Base-by-base conservation (phyloP, 2,888 invertebrate species). In the Gymnocheta viridis region DNA sequence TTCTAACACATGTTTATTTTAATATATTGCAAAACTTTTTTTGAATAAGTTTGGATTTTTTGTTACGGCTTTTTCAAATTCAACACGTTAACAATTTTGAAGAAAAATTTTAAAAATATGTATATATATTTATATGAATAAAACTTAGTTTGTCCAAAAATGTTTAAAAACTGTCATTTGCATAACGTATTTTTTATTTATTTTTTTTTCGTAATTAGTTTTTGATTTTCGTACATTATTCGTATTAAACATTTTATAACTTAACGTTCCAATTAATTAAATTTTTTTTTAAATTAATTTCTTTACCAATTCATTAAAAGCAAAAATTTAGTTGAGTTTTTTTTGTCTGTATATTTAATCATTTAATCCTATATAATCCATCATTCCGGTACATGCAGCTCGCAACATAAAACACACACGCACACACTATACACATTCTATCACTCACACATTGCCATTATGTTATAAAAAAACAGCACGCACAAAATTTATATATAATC, bases 311-410 rank as follows among this genome's bases (percentile, higher is more conserved):
- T 70, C 38, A 77, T 64, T 80, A 38, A 70, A 72, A 76, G 9
- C 5, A 14, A 64, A 72, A 62, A 74, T 54, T 47, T 49, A 58
- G 2, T 35, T 19, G 35, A 29, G 56, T 35, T 47, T 32, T 54
- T 64, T 51, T 27, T 44, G 27, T 54, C 69, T 60, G 49, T 35
- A 35, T 22, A 24, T 62, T 69, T 69, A 81, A 74, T 74, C 67
- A 35, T 19, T 73, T 79, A 84, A 84, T 86, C 82, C 76, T 66
- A 80, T 66, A 80, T 80, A 84, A 82, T 84, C 79, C 80, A 82
- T 84, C 70, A 85, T 74, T 79, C 81, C 78, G 74, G 74, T 32
- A 77, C 41, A 82, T 54, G 64, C 69, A 72, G 72, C 12, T 38
- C 38, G n/a, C 17, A 41, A 80, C 10, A 82, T 64, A 56, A 56